phyloP scores from a whole-genome alignment of 2,113 vertebrate species.

The Sphaerodactylus townsendi region DNA sequence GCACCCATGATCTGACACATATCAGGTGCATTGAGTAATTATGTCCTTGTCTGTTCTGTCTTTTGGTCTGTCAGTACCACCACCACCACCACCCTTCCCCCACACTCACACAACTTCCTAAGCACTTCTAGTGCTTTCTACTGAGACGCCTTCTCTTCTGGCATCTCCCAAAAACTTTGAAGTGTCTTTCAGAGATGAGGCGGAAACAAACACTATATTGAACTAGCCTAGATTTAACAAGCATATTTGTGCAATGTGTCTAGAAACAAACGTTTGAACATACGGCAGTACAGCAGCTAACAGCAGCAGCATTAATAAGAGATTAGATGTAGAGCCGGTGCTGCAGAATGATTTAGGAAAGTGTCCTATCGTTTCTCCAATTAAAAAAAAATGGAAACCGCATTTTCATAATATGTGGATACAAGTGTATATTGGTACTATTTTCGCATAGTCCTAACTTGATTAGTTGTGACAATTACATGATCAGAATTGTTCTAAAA shows the following conservation, averaged over 20 bases:
- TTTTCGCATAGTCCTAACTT: not conserved
- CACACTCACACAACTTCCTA: no score
- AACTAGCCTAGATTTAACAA: constrained; percentile 6
- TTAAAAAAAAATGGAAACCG: not conserved
- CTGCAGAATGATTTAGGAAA: not conserved
- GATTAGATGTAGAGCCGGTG: not conserved
- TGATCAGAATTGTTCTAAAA: no score
- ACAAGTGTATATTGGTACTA: not conserved
- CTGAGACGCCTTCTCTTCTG: constrained; percentile 25
- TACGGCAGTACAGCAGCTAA: not conserved
- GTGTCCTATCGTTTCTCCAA: not conserved
- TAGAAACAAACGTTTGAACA: not conserved
- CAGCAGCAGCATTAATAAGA: not conserved
- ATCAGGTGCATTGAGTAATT: no score
- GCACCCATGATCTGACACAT: no score
- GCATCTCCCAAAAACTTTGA: constrained; percentile 2
- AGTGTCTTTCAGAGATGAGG: constrained; percentile 22
- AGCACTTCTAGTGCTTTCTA: constrained; percentile 38
- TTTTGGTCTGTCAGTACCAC: constrained; percentile 23
- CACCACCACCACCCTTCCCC: not conserved
- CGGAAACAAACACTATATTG: constrained; percentile 19
- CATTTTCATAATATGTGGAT: not conserved
- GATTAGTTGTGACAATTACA: no score
- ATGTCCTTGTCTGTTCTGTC: not conserved
- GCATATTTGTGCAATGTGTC: not conserved